Percentiles rank a stretch among this genome's conserved stretches.
These are phyloP conservation scores for Drosophila bunnanda DNA, from an alignment of 2,888 invertebrate species.

Conservation along the genomic window DNA sequence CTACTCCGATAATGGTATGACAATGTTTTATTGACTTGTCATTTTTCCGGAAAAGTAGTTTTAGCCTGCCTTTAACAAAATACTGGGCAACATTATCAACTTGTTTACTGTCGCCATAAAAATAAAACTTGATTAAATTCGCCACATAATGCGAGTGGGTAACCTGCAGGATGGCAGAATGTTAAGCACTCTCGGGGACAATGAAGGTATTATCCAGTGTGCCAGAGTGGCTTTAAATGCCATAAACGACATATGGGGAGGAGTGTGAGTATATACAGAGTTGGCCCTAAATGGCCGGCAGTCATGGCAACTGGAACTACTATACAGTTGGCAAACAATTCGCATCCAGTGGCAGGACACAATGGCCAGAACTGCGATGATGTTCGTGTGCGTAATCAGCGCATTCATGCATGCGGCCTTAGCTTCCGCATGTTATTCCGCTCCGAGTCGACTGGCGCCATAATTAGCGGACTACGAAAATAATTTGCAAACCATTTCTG, in stretches of 20 bases:
- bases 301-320: constrained; percentile 37
- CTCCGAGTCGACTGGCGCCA: constrained; percentile 38
- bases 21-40: constrained; percentile 11
- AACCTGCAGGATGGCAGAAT: constrained; percentile 11
- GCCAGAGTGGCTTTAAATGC: constrained; percentile 60
- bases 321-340: constrained; percentile 52
- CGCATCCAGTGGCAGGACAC: constrained; percentile 37
- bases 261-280: background rate
- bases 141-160: constrained; percentile 11
- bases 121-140: constrained; percentile 33
- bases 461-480: constrained; percentile 61
- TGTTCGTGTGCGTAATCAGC: constrained; percentile 51
- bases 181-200: constrained; percentile 34
- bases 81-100: constrained; percentile 7
- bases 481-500: constrained; percentile 56
- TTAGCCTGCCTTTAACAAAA: constrained; percentile 5
- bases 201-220: constrained; percentile 45
- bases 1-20: constrained; percentile 8
- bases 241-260: constrained; percentile 33
- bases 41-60: constrained; percentile 5
- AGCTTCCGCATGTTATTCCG: constrained; percentile 30
- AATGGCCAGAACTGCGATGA: constrained; percentile 30
- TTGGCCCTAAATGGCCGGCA: constrained; percentile 23
- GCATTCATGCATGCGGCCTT: constrained; percentile 51
- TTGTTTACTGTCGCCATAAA: constrained; percentile 14